Conservation (phyloP, 2,888 invertebrate genomes). For the Onchidella celtica region DNA sequence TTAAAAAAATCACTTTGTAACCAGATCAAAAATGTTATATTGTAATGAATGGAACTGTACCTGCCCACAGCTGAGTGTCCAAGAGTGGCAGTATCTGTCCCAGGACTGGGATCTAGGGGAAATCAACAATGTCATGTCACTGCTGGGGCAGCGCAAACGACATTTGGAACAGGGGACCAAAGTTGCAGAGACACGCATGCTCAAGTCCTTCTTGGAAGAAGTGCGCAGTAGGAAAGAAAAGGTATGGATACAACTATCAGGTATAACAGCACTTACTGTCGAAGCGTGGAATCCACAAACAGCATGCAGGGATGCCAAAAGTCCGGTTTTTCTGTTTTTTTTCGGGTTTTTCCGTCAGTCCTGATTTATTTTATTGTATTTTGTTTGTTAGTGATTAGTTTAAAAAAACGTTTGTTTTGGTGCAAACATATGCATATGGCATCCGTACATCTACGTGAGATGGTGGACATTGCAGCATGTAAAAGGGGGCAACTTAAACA, state of each 20-base stretch:
- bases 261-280: constrained; percentile 19
- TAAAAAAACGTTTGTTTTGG: too few relatives aligned
- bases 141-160: constrained; percentile 86
- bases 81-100: constrained; percentile 37
- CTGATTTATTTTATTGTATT: background rate
- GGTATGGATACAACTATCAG: constrained; percentile 69
- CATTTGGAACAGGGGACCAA: constrained; percentile 80
- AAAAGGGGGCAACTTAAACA: too few relatives aligned
- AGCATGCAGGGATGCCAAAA: too few relatives aligned
- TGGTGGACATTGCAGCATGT: too few relatives aligned
- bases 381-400: background rate
- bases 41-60: too few relatives aligned
- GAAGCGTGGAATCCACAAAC: background rate
- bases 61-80: constrained; percentile 17
- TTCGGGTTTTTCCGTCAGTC: too few relatives aligned
- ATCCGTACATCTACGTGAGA: too few relatives aligned
- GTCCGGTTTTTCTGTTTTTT: too few relatives aligned
- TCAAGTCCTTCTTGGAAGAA: constrained; percentile 91
- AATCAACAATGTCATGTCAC: constrained; percentile 90
- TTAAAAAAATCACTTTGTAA: too few relatives aligned
- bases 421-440: too few relatives aligned
- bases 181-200: constrained; percentile 89
- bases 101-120: constrained; percentile 80
- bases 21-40: too few relatives aligned
- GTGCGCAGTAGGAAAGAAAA: constrained; percentile 87